Base-by-base conservation (phyloP, 2,113 vertebrate genomes). In the Chunga burmeisteri region DNA sequence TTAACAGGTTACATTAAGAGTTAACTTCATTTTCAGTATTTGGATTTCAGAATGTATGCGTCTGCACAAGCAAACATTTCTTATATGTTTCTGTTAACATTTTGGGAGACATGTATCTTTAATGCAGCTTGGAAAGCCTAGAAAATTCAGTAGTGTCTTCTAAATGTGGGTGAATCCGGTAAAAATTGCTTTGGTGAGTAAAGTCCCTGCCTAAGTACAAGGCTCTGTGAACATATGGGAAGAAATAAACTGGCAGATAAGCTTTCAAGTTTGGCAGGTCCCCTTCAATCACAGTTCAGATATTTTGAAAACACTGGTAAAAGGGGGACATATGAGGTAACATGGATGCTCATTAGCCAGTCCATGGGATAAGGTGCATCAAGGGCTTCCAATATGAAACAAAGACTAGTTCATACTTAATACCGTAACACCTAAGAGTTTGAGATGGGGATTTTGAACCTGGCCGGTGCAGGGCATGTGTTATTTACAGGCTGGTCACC, bases 381-480 rank as follows among this genome's bases (percentile, higher is more conserved):
- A 52, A 63, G 50, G 12, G 19, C 68, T 50, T 75, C 44, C 11
- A 4, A 4, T 10, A 49, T 7, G 29, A 58, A 63, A 25, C 34
- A 50, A 56, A 16, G 15, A 27, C 15, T n/a, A 34, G 15, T 36
- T 70, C 16, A 50, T 62, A 40, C 17, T 81, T 63, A 59, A 52
- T 38, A 32, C 12, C 2, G 1, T 30, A 50, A 52, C 27, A 68
- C 13, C 16, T 10, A 55, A 61, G 30, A 62, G 29, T 30, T 65
- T 75, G 12, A 47, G 44, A 36, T 36, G 6, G 9, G 11, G 29
- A 42, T 27, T 82, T 71, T 50, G 16, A 46, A 50, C 23, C 26
- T 0, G 0, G 40, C 8, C 53, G 30, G 20, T 40, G 30, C 16
- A 66, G 38, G 38, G 9, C 20, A 36, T 12, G 26, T 7, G 4